Conservation (phyloP, 2,113 vertebrate species). For the Uria aalge region DNA sequence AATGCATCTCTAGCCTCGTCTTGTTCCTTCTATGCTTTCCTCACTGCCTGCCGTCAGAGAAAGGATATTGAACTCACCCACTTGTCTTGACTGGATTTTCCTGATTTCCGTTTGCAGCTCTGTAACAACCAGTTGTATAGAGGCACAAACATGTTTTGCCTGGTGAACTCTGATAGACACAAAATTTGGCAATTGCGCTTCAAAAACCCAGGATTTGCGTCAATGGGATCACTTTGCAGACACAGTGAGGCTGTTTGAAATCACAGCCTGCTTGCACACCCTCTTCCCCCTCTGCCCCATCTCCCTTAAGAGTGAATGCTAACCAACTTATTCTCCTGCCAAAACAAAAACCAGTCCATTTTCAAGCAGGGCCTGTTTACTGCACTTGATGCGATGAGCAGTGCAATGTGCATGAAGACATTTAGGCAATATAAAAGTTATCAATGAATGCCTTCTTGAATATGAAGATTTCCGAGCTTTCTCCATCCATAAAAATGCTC, state of each 20-base stretch:
- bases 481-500: not conserved
- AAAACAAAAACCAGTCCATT: not conserved
- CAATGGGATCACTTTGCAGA: not conserved
- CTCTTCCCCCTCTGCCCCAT: not conserved
- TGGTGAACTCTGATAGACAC: not conserved
- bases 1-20: not conserved
- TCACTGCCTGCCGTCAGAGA: not conserved
- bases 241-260: not conserved
- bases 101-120: not conserved
- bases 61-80: not conserved
- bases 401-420: not conserved
- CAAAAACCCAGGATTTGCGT: not conserved
- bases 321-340: not conserved
- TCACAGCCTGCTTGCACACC: not conserved
- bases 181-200: not conserved
- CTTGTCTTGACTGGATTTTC: not conserved
- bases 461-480: not conserved
- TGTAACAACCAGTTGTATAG: not conserved
- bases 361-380: not conserved
- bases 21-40: not conserved
- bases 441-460: not conserved
- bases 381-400: not conserved
- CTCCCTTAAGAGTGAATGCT: not conserved
- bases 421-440: not conserved
- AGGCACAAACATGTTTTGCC: not conserved